These are phyloP conservation scores for Nasua narica DNA, from an alignment of 2,797 vertebrate genomes.

Conservation along the genomic window DNA sequence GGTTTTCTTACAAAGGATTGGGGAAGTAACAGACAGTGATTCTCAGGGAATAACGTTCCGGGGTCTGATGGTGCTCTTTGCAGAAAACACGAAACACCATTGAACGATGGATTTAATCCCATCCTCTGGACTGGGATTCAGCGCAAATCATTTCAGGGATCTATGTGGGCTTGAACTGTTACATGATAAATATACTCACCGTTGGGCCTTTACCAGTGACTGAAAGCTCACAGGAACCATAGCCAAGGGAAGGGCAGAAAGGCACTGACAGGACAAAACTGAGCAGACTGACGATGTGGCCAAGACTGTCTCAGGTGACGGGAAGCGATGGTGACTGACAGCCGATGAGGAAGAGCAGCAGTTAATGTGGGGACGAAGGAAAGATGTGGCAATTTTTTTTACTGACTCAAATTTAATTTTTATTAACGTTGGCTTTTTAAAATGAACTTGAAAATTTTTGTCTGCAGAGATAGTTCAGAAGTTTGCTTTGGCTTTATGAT, in stretches of 20 bases:
- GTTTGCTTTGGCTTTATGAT: background rate
- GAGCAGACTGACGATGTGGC: rapidly evolving
- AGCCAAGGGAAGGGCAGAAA: background rate
- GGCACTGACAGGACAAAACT: rapidly evolving
- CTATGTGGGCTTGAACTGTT: background rate
- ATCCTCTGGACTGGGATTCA: too few species aligned
- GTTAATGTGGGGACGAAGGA: background rate
- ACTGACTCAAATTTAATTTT: background rate
- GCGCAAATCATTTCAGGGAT: background rate
- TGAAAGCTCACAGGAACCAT: background rate
- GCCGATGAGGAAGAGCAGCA: background rate
- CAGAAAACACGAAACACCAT: background rate
- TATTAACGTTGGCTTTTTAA: background rate
- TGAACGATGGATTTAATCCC: background rate
- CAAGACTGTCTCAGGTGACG: background rate
- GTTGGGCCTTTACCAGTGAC: background rate
- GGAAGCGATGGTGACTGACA: background rate
- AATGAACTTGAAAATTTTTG: background rate
- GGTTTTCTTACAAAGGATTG: background rate
- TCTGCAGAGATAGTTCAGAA: background rate
- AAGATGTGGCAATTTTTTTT: background rate
- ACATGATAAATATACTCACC: rapidly evolving
- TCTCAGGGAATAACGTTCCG: background rate
- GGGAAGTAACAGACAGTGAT: background rate
- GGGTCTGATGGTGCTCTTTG: background rate